Base-by-base conservation (phyloP, 35 echinoderm and acorn worm species). In the Apostichopus californicus region DNA sequence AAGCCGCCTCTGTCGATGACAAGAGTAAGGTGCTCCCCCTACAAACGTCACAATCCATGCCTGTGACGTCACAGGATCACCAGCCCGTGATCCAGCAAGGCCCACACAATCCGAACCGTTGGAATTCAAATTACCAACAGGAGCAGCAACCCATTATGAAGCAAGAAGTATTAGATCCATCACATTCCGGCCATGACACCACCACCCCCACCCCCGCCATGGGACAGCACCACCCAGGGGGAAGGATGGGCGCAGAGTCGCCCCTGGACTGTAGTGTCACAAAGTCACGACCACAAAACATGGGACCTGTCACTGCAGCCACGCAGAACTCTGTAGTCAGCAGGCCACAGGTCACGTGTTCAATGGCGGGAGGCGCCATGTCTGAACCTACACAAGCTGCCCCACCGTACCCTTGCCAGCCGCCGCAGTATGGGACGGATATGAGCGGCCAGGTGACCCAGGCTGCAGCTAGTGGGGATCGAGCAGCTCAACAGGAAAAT, bases 261-360 rank as follows among this genome's bases (percentile, higher is more conserved):
- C 95, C 95, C 5, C 73, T 97, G 87, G 95, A 97, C 87, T 97
- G 95, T 87, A 97, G 95, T 83, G 95, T 97, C 18, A 94, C 90
- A 20, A 97, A 97, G 73, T 34, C 90, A 12, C 78, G 95, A 54
- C 77, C 78, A 13, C 95, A 94, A 26, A 46, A 46, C 34, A 91
- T 91, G 73, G 77, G 89, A 9, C 13, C 89, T 25, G 89, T 91
- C n/a, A 78, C 89, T 7, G 21, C 54, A 54, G 59, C 26, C 22
- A 91, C 89, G 34, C 85, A 87, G 28, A 87, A 58, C 85, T 34
- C 80, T 82, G 86, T 75, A 5, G 86, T 89, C 5, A 89, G 86
- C 34, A 68, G 61, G 68, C 86, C 86, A 34, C 86, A 89, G 5
- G 86, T 86, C n/a, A 93, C 95, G 63, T 93, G 90, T 65, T 66